Evolutionary conservation across 2,888 invertebrate species (phyloP).

Genomic region (Philaethria dido): DNA sequence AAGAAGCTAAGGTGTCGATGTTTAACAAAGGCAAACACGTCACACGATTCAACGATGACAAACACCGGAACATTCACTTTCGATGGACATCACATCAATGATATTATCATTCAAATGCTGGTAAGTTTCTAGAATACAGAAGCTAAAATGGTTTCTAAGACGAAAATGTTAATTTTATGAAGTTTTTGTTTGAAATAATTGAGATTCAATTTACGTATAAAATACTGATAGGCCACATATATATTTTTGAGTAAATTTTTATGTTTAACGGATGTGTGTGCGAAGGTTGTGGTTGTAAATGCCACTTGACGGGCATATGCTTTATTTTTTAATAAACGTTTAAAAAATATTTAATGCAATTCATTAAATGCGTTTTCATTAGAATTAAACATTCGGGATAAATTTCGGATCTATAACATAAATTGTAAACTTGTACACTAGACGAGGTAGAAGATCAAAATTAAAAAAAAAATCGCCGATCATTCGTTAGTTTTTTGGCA

Average conservation of each 20-base stretch:
- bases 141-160: conserved; percentile 34
- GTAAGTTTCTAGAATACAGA: conserved; percentile 28
- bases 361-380: no score
- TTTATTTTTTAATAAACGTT: neutral
- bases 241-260: neutral
- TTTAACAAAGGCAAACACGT: conserved; percentile 64
- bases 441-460: neutral
- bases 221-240: neutral
- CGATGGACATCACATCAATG: conserved; percentile 64
- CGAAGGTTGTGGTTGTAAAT: conserved; percentile 7
- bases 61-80: conserved; percentile 80
- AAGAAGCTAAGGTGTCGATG: conserved; percentile 40
- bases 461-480: neutral
- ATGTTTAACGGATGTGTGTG: neutral
- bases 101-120: conserved; percentile 57
- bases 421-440: neutral
- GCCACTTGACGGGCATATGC: neutral
- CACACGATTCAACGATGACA: conserved; percentile 67
- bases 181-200: neutral
- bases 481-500: neutral
- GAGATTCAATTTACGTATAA: conserved; percentile 9
- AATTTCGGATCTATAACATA: neutral
- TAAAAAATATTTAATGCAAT: conserved; percentile 1
- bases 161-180: conserved; percentile 24
- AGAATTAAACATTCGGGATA: neutral